Percentiles rank a stretch among this genome's conserved stretches.
These are phyloP conservation scores for Corythoichthys intestinalis DNA, from an alignment of 2,113 vertebrate species.

Conservation along the genomic window DNA sequence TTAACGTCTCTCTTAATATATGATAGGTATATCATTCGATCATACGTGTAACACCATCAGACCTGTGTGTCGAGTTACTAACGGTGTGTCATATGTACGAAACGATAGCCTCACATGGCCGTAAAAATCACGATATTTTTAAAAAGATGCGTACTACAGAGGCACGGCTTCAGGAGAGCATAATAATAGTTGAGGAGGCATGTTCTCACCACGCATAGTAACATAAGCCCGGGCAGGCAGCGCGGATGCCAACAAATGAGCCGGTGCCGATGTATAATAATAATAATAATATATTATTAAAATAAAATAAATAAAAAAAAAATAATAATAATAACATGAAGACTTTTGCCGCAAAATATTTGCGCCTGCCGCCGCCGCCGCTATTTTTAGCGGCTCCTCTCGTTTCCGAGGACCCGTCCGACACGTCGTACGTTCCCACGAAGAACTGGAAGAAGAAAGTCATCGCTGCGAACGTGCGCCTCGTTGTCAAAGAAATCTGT, in stretches of 20 bases:
- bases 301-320: no score
- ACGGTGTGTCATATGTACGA: not conserved
- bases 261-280: not conserved
- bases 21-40: not conserved
- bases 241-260: not conserved
- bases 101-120: not conserved
- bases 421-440: slow-evolving; percentile 13
- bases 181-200: not conserved
- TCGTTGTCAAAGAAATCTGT: not conserved
- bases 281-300: no score
- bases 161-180: not conserved
- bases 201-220: not conserved
- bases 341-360: slow-evolving; percentile 9
- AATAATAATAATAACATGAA: no score
- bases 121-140: not conserved
- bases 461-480: no score
- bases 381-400: slow-evolving; percentile 33
- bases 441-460: not conserved
- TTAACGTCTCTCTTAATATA: not conserved
- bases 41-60: not conserved
- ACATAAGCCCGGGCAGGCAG: not conserved
- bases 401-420: slow-evolving; percentile 24
- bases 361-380: not conserved
- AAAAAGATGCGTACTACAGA: not conserved
- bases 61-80: not conserved